Evolutionary conservation across 2,797 vertebrate species (phyloP).

Genomic region (Crax fasciolata): DNA sequence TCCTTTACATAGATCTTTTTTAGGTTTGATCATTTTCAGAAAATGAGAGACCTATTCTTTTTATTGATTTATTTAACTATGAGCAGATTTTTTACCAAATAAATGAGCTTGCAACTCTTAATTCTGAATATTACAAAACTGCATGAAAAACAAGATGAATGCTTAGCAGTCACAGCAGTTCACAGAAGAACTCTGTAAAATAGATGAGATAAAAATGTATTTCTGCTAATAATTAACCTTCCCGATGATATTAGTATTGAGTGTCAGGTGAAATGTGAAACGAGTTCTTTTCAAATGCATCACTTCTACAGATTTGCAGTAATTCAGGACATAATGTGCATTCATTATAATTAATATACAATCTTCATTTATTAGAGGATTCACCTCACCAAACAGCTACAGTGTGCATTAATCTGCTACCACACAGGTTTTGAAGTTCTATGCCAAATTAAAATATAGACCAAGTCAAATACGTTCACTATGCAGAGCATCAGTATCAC

Average conservation of each 20-base stretch:
- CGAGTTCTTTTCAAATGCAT: conserved; percentile 5
- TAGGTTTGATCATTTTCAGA: background rate
- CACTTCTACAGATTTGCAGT: background rate
- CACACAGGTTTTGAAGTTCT: background rate
- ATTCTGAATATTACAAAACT: conserved; percentile 3
- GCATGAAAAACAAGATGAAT: conserved; percentile 2
- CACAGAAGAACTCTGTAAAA: background rate
- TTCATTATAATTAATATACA: conserved; percentile 17
- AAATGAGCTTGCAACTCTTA: background rate
- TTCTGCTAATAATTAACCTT: conserved; percentile 46
- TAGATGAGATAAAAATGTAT: background rate
- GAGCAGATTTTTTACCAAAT: background rate
- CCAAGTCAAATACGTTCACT: background rate
- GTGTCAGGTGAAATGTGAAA: conserved; percentile 9
- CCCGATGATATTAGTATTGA: background rate
- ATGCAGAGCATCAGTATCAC: background rate
- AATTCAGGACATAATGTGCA: background rate
- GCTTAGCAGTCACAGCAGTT: background rate
- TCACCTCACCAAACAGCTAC: background rate
- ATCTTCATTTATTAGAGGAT: conserved; percentile 12
- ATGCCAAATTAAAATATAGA: background rate
- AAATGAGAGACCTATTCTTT: background rate
- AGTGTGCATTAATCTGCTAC: background rate
- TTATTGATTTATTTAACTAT: background rate
- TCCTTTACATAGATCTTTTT: background rate